Percentiles rank a stretch among this genome's conserved stretches.
Conservation (phyloP, 1,140 invertebrate species). For the Meloidogyne floridensis region DNA sequence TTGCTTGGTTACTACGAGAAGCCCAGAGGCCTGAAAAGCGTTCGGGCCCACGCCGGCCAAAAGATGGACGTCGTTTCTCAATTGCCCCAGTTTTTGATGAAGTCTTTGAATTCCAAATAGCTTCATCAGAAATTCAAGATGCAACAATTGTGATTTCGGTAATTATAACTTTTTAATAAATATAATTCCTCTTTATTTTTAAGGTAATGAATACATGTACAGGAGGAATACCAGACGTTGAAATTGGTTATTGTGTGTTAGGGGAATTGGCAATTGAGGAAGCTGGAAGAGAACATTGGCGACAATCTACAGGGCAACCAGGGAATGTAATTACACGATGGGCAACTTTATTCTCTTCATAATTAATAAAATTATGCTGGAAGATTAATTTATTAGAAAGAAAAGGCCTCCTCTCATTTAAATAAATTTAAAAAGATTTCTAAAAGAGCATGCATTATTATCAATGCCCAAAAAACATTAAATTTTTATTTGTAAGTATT, state of each 20-base stretch:
- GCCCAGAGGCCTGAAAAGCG: slow-evolving; percentile 15
- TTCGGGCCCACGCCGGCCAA: background rate
- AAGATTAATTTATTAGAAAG: too few relatives aligned
- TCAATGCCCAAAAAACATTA: background rate
- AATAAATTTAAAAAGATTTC: too few relatives aligned
- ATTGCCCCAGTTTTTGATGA: slow-evolving; percentile 8
- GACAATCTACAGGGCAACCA: slow-evolving; percentile 54
- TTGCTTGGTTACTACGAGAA: slow-evolving; percentile 27
- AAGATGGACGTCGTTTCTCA: background rate
- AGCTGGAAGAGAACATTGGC: slow-evolving; percentile 57
- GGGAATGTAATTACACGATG: slow-evolving; percentile 55
- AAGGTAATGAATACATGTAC: slow-evolving; percentile 57
- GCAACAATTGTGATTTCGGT: slow-evolving; percentile 16
- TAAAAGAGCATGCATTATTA: background rate
- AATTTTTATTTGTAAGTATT: background rate
- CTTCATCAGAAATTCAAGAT: slow-evolving; percentile 17
- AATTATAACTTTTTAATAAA: background rate
- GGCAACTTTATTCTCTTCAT: slow-evolving; percentile 21
- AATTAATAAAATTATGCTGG: background rate
- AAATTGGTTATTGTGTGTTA: slow-evolving; percentile 56
- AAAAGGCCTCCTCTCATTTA: too few relatives aligned
- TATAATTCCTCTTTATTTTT: background rate
- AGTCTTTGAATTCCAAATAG: background rate
- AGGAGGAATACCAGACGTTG: background rate
- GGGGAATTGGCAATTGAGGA: slow-evolving; percentile 57